Conservation (phyloP, 2,888 invertebrate genomes). For the Thymelicus sylvestris region DNA sequence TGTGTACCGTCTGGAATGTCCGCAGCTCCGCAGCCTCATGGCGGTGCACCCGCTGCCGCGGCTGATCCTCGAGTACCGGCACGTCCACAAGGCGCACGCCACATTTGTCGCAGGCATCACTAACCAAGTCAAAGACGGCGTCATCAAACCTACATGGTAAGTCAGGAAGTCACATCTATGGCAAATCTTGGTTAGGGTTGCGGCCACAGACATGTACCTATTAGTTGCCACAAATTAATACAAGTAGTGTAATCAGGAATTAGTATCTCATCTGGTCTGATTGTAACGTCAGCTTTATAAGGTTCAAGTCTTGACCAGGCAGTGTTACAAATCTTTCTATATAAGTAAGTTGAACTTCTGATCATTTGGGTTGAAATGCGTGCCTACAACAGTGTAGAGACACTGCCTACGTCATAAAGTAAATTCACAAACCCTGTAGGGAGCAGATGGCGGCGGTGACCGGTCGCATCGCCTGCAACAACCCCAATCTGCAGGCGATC, state of each 20-base stretch:
- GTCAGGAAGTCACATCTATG: not conserved
- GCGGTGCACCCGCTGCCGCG: conserved; percentile 70
- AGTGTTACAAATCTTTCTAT: too few species aligned
- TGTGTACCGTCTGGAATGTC: not conserved
- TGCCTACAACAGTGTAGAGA: too few species aligned
- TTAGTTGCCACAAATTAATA: too few species aligned
- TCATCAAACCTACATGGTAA: conserved; percentile 74
- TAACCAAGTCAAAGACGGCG: conserved; percentile 63
- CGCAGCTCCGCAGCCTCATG: conserved; percentile 67
- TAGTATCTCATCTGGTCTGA: too few species aligned
- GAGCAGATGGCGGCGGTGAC: conserved; percentile 77
- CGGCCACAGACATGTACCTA: too few species aligned
- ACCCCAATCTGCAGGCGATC: conserved; percentile 80
- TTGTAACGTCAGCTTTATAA: too few species aligned
- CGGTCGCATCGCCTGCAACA: conserved; percentile 74
- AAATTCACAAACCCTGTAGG: conserved; percentile 52
- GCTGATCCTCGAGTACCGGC: conserved; percentile 75
- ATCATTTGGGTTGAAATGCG: too few species aligned
- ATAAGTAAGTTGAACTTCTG: too few species aligned
- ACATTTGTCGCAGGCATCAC: conserved; percentile 75
- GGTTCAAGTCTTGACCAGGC: too few species aligned
- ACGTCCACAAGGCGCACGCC: conserved; percentile 75
- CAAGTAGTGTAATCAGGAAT: too few species aligned
- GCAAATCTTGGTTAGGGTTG: too few species aligned
- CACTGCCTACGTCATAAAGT: too few species aligned